Evolutionary conservation across 2,888 invertebrate species (phyloP).

Genomic region (Thalpophila matura): DNA sequence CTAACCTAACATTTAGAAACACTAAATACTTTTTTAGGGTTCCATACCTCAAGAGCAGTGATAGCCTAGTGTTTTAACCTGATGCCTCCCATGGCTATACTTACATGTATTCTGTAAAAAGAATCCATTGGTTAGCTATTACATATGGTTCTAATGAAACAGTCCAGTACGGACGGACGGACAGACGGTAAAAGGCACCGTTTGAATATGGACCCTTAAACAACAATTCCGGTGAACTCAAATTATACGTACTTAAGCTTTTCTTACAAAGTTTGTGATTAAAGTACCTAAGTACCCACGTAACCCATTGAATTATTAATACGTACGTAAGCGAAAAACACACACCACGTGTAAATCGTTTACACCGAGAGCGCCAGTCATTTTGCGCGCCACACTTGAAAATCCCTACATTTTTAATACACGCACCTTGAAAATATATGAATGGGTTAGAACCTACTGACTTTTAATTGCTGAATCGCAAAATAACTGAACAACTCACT

Average conservation of each 20-base stretch:
- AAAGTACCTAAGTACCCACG: conserved; percentile 1
- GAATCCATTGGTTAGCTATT: no score
- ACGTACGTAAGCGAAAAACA: conserved; percentile 31
- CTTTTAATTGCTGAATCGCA: conserved; percentile 44
- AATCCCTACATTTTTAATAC: conserved; percentile 57
- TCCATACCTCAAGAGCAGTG: no score
- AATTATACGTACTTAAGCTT: no score
- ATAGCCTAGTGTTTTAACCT: no score
- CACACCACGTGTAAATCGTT: conserved; percentile 41
- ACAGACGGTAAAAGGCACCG: no score
- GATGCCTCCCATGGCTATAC: no score
- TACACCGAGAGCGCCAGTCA: conserved; percentile 30
- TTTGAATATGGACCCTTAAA: no score
- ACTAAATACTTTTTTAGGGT: no score
- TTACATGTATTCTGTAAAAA: no score
- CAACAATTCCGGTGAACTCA: no score
- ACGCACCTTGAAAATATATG: conserved; percentile 61
- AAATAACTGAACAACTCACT: neutral
- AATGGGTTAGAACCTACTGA: conserved; percentile 42
- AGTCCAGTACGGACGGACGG: no score
- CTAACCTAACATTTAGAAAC: neutral
- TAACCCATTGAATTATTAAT: conserved; percentile 29
- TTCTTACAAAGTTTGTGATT: neutral
- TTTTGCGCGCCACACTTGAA: conserved; percentile 50
- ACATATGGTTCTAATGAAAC: no score